phyloP scores from a whole-genome alignment of 1,140 invertebrate species.

The Mizuhopecten yessoensis region DNA sequence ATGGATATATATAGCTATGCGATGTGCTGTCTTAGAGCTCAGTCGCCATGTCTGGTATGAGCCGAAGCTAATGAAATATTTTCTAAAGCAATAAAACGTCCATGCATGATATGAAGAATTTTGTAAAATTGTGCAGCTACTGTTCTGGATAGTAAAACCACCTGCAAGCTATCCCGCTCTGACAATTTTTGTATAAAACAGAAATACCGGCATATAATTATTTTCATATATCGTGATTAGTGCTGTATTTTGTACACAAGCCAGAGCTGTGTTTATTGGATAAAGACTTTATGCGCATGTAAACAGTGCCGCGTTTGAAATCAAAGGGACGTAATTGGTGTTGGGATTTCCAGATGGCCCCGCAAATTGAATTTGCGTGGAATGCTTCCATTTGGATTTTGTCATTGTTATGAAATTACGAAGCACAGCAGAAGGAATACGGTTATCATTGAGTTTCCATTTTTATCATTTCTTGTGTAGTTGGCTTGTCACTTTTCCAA shows the following conservation, averaged over 20 bases:
- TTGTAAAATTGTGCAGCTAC: slow-evolving; percentile 25
- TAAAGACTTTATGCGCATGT: slow-evolving; percentile 38
- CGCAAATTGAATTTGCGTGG: background rate
- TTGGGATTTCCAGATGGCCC: slow-evolving; percentile 30
- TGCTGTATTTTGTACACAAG: background rate
- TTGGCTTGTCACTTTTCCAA: slow-evolving; percentile 27
- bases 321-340: slow-evolving; percentile 20
- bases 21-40: background rate
- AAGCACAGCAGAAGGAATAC: slow-evolving; percentile 3
- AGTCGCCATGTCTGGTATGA: background rate
- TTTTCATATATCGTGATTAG: slow-evolving; percentile 35
- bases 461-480: slow-evolving; percentile 39
- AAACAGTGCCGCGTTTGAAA: slow-evolving; percentile 37
- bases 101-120: slow-evolving; percentile 15
- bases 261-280: background rate
- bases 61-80: background rate
- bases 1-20: background rate
- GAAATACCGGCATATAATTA: slow-evolving; percentile 34
- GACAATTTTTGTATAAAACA: slow-evolving; percentile 29
- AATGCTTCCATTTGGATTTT: slow-evolving; percentile 39
- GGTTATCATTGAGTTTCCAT: slow-evolving; percentile 7
- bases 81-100: background rate
- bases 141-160: slow-evolving; percentile 14
- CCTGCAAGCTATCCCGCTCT: background rate
- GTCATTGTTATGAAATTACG: slow-evolving; percentile 15